phyloP scores from a whole-genome alignment of 2,797 vertebrate species.

The Thunnus albacares region DNA sequence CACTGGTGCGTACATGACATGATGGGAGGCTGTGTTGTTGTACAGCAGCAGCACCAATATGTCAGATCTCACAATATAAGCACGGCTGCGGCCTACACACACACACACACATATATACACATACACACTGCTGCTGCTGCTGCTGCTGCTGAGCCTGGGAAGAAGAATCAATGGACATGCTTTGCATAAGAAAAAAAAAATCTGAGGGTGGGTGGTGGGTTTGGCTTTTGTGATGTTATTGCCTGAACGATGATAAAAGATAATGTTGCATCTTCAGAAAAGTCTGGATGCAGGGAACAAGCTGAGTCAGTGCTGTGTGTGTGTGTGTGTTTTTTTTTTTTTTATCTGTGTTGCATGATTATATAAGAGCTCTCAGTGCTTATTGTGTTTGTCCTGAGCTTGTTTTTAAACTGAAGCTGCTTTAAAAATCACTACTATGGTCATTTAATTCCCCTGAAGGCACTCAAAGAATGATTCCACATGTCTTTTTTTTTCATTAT shows the following conservation, averaged over 20 bases:
- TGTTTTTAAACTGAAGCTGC: conserved; percentile 36
- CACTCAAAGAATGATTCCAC: neutral
- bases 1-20: conserved; percentile 42
- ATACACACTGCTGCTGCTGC: neutral
- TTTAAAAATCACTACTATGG: conserved; percentile 11
- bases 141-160: conserved; percentile 33
- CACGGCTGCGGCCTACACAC: conserved; percentile 52
- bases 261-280: conserved; percentile 18
- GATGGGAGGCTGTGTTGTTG: conserved; percentile 42
- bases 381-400: conserved; percentile 40
- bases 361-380: conserved; percentile 58
- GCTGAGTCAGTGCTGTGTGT: conserved; percentile 13
- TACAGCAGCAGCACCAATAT: conserved; percentile 37
- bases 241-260: conserved; percentile 2
- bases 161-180: conserved; percentile 49
- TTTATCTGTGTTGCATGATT: conserved; percentile 49
- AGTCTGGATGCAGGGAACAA: conserved; percentile 4
- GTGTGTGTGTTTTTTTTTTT: neutral
- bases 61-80: conserved; percentile 44
- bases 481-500: neutral
- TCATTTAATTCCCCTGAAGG: neutral
- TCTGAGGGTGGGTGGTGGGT: conserved; percentile 16
- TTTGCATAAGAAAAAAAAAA: conserved; percentile 54
- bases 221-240: conserved; percentile 9
- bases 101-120: neutral